Conservation (phyloP, 2,113 vertebrate species). For the Orcinus orca region DNA sequence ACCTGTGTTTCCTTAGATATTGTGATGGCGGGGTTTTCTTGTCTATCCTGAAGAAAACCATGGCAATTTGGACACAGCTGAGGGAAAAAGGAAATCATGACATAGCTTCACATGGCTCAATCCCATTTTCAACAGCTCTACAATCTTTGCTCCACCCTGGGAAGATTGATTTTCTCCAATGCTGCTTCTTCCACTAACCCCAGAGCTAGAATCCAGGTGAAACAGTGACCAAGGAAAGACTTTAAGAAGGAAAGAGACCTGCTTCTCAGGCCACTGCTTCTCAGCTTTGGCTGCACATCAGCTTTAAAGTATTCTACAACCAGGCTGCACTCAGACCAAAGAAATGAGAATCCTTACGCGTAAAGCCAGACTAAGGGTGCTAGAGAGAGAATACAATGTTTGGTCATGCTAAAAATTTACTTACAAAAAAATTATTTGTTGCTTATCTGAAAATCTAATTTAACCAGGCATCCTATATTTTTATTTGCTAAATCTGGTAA, state of each 20-base stretch:
- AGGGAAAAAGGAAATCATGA: background rate
- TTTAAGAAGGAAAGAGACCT: background rate
- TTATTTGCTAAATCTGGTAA: background rate
- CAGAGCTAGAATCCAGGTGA: background rate
- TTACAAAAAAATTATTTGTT: background rate
- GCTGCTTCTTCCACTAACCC: too few species aligned
- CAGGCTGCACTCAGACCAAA: background rate
- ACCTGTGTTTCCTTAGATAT: background rate
- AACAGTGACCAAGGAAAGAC: too few species aligned
- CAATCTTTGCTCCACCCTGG: background rate
- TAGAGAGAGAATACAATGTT: background rate
- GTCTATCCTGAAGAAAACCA: background rate
- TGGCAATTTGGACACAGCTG: background rate
- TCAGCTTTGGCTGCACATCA: background rate
- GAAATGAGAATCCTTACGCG: background rate
- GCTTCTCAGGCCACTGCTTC: background rate
- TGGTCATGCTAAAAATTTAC: background rate
- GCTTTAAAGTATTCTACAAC: background rate
- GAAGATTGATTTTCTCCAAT: background rate
- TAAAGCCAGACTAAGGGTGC: background rate
- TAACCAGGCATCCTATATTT: background rate
- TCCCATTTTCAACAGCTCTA: background rate
- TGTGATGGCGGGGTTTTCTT: background rate
- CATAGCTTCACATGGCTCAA: background rate
- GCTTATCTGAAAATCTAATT: background rate